Conservation (phyloP, 2,113 vertebrate genomes). For the Polyodon spathula region DNA sequence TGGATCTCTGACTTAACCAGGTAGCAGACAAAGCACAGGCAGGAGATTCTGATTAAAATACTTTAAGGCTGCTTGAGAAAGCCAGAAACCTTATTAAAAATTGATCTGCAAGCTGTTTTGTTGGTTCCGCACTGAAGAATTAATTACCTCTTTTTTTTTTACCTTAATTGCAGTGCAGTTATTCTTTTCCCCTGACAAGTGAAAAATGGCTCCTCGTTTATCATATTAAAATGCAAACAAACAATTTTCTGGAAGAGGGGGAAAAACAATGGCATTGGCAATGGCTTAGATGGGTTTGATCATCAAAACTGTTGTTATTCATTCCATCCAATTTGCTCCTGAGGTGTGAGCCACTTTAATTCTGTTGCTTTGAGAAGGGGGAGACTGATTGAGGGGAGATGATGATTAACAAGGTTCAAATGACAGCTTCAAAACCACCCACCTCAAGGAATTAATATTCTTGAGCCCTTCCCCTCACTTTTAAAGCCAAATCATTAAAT, state of each 20-base stretch:
- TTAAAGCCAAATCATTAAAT: slow-evolving; percentile 24
- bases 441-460: slow-evolving; percentile 29
- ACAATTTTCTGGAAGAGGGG: slow-evolving; percentile 35
- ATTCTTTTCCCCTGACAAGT: slow-evolving; percentile 30
- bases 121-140: slow-evolving; percentile 54
- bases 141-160: slow-evolving; percentile 44
- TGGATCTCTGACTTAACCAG: slow-evolving; percentile 24
- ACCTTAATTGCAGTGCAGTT: slow-evolving; percentile 14
- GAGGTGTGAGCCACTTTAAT: not conserved
- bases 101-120: slow-evolving; percentile 63
- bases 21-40: slow-evolving; percentile 36
- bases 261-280: not conserved
- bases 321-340: not conserved
- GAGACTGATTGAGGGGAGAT: slow-evolving; percentile 9
- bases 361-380: not conserved
- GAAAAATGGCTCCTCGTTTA: slow-evolving; percentile 41
- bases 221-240: slow-evolving; percentile 50
- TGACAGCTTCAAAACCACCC: slow-evolving; percentile 14
- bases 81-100: slow-evolving; percentile 62
- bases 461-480: slow-evolving; percentile 7
- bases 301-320: not conserved
- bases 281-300: not conserved
- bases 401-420: slow-evolving; percentile 27
- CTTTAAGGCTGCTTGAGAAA: slow-evolving; percentile 45
- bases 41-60: slow-evolving; percentile 54